phyloP scores from a whole-genome alignment of 2,797 vertebrate genomes.

The Clarias platycephalus region DNA sequence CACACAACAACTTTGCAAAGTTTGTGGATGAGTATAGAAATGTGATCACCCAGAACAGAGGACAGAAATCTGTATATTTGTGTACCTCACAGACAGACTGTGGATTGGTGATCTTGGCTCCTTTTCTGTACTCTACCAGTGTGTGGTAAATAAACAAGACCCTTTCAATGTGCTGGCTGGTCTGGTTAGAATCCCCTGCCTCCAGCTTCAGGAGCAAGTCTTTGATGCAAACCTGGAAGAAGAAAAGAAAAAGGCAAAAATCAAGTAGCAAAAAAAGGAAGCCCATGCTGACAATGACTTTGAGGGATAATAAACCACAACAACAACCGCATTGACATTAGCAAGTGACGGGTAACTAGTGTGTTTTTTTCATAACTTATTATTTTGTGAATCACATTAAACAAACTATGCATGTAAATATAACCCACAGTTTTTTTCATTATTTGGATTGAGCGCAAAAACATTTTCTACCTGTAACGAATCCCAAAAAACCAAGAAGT shows the following conservation, averaged over 20 bases:
- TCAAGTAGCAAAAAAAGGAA: background rate
- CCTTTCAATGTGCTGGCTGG: constrained; percentile 83
- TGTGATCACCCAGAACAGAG: background rate
- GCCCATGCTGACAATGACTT: background rate
- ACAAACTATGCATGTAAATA: background rate
- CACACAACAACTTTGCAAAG: background rate
- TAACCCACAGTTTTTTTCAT: background rate
- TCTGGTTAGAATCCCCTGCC: constrained; percentile 53
- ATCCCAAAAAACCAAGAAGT: constrained; percentile 84
- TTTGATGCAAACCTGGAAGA: constrained; percentile 59
- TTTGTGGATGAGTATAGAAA: background rate
- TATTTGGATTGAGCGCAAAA: background rate
- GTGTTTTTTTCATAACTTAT: background rate
- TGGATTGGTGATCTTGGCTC: constrained; percentile 84
- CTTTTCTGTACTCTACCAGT: constrained; percentile 78
- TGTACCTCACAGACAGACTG: constrained; percentile 82
- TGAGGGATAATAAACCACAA: background rate
- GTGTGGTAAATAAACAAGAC: constrained; percentile 82
- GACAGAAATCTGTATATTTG: background rate
- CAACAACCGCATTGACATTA: background rate
- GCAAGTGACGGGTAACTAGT: background rate
- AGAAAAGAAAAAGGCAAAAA: background rate
- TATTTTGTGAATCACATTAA: too few relatives aligned
- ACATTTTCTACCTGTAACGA: constrained; percentile 77
- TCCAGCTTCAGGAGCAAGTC: constrained; percentile 72